phyloP scores from a whole-genome alignment of 2,797 vertebrate species.

The Diplodus sargus region DNA sequence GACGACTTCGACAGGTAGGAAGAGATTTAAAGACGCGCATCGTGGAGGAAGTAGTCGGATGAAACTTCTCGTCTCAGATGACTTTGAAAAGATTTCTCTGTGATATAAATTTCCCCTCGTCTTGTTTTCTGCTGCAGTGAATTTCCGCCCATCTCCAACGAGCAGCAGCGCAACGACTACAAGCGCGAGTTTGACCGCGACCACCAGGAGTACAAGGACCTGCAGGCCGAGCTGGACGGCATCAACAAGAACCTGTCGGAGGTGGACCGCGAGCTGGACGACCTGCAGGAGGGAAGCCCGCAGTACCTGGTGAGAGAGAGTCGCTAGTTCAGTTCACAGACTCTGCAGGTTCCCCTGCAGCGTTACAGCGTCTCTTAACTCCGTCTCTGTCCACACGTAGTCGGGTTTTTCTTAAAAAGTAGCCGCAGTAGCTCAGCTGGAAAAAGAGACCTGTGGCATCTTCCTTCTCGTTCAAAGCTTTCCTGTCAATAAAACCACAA shows the following conservation, averaged over 20 bases:
- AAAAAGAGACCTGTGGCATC: too few relatives aligned
- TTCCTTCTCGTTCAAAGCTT: too few relatives aligned
- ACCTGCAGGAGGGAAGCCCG: conserved; percentile 86
- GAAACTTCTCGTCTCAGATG: too few relatives aligned
- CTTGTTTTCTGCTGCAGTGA: conserved; percentile 75
- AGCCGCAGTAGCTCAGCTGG: too few relatives aligned
- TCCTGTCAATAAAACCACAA: too few relatives aligned
- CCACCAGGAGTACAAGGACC: conserved; percentile 86
- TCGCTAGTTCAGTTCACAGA: neutral
- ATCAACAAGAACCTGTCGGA: conserved; percentile 85
- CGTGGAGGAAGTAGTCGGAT: neutral
- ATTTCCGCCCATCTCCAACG: conserved; percentile 81
- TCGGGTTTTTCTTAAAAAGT: too few relatives aligned
- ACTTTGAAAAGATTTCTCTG: neutral
- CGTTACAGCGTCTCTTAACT: too few relatives aligned
- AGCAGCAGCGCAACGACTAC: conserved; percentile 82
- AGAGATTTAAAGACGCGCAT: neutral
- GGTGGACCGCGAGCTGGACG: conserved; percentile 85
- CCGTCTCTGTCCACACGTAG: too few relatives aligned
- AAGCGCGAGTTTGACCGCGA: conserved; percentile 88
- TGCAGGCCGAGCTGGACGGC: conserved; percentile 88
- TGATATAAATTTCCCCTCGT: neutral
- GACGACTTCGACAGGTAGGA: conserved; percentile 89
- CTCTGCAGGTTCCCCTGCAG: too few relatives aligned
- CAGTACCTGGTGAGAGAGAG: conserved; percentile 85